Conservation (phyloP, 1,140 invertebrate genomes). For the Cydia splendana region DNA sequence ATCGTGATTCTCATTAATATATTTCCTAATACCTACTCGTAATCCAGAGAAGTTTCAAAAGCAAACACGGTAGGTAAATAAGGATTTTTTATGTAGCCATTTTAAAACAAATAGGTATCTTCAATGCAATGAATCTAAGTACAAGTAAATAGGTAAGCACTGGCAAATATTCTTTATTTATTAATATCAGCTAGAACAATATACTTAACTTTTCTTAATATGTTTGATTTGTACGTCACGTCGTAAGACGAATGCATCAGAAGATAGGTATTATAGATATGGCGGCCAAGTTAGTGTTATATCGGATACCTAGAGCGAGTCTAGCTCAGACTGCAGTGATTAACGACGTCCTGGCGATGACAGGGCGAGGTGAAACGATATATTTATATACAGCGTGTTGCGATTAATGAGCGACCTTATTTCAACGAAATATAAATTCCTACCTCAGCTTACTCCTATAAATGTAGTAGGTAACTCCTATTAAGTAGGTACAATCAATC, state of each 20-base stretch:
- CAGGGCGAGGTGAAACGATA: conserved; percentile 52
- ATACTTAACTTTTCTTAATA: background rate
- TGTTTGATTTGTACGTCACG: background rate
- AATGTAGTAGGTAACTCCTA: too few species aligned
- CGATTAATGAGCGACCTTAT: background rate
- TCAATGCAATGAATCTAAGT: too few species aligned
- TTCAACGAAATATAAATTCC: background rate
- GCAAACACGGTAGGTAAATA: too few species aligned
- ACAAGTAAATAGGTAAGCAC: too few species aligned
- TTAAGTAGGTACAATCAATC: background rate
- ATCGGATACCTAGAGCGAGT: conserved; percentile 55
- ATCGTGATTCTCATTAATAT: too few species aligned
- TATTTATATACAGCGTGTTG: conserved; percentile 55
- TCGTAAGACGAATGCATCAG: conserved; percentile 36
- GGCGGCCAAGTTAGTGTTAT: conserved; percentile 53
- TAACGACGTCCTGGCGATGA: conserved; percentile 68
- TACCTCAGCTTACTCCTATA: background rate
- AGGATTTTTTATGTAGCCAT: too few species aligned
- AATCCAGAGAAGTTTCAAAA: too few species aligned
- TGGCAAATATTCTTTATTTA: too few species aligned
- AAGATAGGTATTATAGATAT: conserved; percentile 40
- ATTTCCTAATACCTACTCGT: too few species aligned
- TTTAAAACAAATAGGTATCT: too few species aligned
- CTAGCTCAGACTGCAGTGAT: conserved; percentile 55
- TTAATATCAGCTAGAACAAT: too few species aligned